Evolutionary conservation across 2,797 vertebrate genomes (phyloP).

Genomic region (Phyllotis vaccarum): DNA sequence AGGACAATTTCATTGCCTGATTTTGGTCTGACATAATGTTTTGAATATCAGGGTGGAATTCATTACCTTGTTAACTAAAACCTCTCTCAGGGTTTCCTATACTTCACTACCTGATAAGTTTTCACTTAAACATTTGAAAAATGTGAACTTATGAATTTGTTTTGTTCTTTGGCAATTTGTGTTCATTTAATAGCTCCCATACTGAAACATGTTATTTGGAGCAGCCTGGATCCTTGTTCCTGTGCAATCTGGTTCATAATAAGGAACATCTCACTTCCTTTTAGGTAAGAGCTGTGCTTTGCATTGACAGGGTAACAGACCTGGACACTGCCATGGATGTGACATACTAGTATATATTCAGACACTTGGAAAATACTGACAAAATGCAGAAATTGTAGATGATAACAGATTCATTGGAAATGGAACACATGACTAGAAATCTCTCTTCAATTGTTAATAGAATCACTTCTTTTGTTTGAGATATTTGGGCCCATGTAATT

Average conservation of each 20-base stretch:
- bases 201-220: neutral
- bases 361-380: neutral
- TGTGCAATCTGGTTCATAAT: neutral
- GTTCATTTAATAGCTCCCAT: neutral
- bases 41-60: neutral
- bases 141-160: neutral
- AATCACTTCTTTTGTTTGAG: neutral
- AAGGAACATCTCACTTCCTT: neutral
- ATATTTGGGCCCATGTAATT: neutral
- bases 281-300: neutral
- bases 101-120: neutral
- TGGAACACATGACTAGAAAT: neutral
- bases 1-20: neutral
- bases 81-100: neutral
- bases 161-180: neutral
- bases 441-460: neutral
- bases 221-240: neutral
- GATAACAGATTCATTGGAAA: neutral
- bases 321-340: neutral
- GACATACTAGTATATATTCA: neutral
- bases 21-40: neutral
- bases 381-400: neutral
- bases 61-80: neutral
- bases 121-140: neutral
- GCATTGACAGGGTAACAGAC: neutral